Percentiles rank a stretch among this genome's conserved stretches.
phyloP scores from a whole-genome alignment of 1,140 invertebrate genomes.

The Argopecten irradians region DNA sequence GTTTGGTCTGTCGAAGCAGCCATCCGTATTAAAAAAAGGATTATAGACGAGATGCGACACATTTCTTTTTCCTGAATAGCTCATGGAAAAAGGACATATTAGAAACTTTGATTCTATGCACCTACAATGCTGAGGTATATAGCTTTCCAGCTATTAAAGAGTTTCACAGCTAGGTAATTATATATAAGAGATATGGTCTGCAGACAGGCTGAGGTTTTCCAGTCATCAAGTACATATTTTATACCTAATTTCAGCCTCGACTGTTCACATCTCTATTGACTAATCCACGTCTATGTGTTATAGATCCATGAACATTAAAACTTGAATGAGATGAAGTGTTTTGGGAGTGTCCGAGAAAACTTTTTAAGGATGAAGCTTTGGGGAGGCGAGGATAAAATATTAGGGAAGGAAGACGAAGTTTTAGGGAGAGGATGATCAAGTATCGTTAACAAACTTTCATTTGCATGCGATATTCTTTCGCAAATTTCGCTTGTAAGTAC shows the following conservation, averaged over 20 bases:
- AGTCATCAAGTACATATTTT: neutral
- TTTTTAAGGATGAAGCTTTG: neutral
- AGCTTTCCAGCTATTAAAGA: neutral
- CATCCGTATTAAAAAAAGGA: neutral
- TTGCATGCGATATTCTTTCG: too few relatives aligned
- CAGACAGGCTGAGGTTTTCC: neutral
- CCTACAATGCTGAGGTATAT: neutral
- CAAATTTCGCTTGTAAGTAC: too few relatives aligned
- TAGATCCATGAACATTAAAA: neutral
- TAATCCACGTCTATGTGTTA: neutral
- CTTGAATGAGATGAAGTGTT: neutral
- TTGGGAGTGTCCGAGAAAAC: too few relatives aligned
- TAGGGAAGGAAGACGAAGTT: too few relatives aligned
- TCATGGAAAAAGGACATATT: neutral
- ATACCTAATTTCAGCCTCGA: neutral
- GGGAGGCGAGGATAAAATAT: too few relatives aligned
- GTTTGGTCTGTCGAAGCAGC: neutral
- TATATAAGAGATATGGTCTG: neutral
- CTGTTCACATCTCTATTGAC: neutral
- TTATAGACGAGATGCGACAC: neutral
- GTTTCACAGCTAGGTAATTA: constrained; percentile 1
- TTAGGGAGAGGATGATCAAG: too few relatives aligned
- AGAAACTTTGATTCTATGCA: neutral
- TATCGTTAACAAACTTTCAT: too few relatives aligned
- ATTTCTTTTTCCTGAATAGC: neutral